Evolutionary conservation across 2,797 vertebrate genomes (phyloP).

Genomic region (Aphelocoma californica): DNA sequence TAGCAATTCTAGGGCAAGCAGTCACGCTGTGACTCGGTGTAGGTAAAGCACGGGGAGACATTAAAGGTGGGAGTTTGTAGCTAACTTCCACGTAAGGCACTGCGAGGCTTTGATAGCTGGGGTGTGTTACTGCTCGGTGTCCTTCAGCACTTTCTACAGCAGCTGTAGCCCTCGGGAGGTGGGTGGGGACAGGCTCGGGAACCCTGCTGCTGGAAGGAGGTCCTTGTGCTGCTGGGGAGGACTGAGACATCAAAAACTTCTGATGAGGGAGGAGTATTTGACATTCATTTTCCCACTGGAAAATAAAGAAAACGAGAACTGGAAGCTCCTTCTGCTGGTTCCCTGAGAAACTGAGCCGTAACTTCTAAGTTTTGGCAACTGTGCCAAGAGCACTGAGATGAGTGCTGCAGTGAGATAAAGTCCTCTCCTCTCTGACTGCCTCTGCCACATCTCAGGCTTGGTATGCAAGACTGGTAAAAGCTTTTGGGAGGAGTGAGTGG

Average conservation of each 20-base stretch:
- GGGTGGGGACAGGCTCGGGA: background rate
- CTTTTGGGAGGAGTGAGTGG: background rate
- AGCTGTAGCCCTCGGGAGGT: background rate
- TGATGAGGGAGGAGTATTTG: background rate
- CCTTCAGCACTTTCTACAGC: background rate
- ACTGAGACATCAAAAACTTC: background rate
- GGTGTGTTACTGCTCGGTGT: background rate
- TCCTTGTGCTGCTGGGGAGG: background rate
- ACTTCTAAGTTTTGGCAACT: background rate
- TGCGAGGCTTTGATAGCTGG: background rate
- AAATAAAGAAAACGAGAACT: background rate
- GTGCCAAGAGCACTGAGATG: background rate
- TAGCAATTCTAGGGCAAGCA: background rate
- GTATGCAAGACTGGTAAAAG: background rate
- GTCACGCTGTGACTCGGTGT: background rate
- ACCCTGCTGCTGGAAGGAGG: rapidly evolving
- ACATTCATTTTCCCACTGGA: background rate
- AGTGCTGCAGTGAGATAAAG: background rate
- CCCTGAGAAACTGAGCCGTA: background rate
- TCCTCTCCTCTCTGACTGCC: background rate
- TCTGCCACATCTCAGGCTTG: background rate
- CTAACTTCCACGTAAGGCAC: background rate
- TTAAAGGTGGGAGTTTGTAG: background rate
- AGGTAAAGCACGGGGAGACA: background rate
- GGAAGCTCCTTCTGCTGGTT: background rate